phyloP scores from a whole-genome alignment of 1,140 invertebrate genomes.

The Drosophila pruinosa region DNA sequence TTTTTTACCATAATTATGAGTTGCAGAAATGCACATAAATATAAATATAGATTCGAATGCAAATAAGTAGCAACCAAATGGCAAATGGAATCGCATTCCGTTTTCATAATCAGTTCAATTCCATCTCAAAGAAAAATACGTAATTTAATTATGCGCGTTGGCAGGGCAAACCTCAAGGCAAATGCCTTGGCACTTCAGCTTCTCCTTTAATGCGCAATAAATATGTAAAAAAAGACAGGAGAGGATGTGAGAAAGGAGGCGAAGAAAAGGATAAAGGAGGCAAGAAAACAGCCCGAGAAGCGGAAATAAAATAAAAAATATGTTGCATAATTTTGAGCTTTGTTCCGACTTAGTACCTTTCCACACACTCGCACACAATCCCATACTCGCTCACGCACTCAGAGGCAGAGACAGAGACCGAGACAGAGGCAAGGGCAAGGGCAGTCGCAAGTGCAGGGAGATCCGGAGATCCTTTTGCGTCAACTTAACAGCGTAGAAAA shows the following conservation, averaged over 20 bases:
- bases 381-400: slow-evolving; percentile 11
- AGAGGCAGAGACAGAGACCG: neutral
- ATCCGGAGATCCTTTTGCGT: slow-evolving; percentile 77
- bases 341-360: slow-evolving; percentile 80
- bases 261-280: neutral
- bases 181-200: slow-evolving; percentile 32
- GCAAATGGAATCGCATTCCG: slow-evolving; percentile 26
- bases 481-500: slow-evolving; percentile 80
- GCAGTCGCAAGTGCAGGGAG: slow-evolving; percentile 43
- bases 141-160: slow-evolving; percentile 43
- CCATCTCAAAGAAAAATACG: slow-evolving; percentile 29
- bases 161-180: slow-evolving; percentile 27
- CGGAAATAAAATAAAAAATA: slow-evolving; percentile 77
- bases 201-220: slow-evolving; percentile 34
- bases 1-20: neutral
- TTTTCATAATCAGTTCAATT: slow-evolving; percentile 37
- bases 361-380: slow-evolving; percentile 40
- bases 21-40: neutral
- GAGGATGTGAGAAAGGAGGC: neutral
- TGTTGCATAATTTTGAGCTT: slow-evolving; percentile 80
- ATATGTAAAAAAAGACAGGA: slow-evolving; percentile 24
- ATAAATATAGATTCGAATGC: neutral
- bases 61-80: slow-evolving; percentile 21
- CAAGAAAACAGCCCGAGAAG: slow-evolving; percentile 28
- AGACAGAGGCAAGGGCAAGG: no score